Evolutionary conservation across 1,140 invertebrate genomes (phyloP), one percentile per base, ranked within the genome.

Genomic region (Atta cephalotes): DNA sequence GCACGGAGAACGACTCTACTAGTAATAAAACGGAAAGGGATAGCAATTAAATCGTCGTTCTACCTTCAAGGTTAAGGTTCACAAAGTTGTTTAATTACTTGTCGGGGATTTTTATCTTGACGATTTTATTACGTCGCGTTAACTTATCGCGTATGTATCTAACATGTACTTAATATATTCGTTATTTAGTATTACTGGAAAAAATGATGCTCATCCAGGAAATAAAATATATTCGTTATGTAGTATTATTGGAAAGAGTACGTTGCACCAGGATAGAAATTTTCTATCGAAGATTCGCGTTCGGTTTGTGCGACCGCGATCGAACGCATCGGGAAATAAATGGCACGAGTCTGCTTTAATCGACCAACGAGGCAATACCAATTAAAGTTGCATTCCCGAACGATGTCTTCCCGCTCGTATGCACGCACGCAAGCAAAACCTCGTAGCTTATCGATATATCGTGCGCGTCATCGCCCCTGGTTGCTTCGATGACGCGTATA

Each of bases 311-410:
- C 25, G 56, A 51, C 21, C 56, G 80, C 60, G 87, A 92, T 93
- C 91, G 91, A 91, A 91, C 87, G 76, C 89, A 87, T 88, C 86
- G 82, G 79, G 88, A 84, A 87, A 85, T 86, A 87, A 89, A 84
- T 87, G 88, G 90, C 88, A 82, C 66, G 79, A 91, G 88, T 88
- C 71, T 77, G 66, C 85, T 92, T 51, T 92, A 92, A 93, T 93
- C 88, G 92, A 88, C 87, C 85, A 66, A 86, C 76, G 89, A 88
- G 87, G 90, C 89, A 90, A 88, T 86, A 87, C 84, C 91, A 91
- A 92, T 93, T 93, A 93, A 93, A 88, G 81, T 87, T 85, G 72
- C 87, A 86, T 89, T 91, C 87, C 86, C 87, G 68, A 82, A 56
- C 70, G 85, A 86, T 63, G 78, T 72, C 85, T 62, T 82, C 56